A percentile compares a stretch with the other conserved stretches of the same genome.
Evolutionary conservation across 2,888 invertebrate genomes (phyloP).

Genomic region (Galerucella nymphaeae): DNA sequence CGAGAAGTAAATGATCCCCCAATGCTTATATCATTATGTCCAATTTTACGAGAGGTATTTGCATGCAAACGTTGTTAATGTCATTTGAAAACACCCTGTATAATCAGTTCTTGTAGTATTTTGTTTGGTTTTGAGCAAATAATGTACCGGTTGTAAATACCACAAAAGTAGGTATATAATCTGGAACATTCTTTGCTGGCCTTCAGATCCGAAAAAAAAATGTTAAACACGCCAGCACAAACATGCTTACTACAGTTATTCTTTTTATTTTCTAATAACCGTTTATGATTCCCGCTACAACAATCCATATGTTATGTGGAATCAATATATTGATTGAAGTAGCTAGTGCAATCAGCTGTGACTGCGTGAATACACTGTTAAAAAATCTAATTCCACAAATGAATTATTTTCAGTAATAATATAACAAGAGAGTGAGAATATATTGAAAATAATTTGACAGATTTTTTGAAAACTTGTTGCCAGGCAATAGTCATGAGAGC

Average conservation of each 20-base stretch:
- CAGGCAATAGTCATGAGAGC: no score
- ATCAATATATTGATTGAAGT: conserved; percentile 18
- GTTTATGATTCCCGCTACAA: not conserved
- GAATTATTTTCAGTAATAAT: no score
- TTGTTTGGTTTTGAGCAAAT: not conserved
- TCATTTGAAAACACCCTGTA: not conserved
- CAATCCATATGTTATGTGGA: conserved; percentile 6
- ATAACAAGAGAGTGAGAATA: no score
- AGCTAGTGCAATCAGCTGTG: not conserved
- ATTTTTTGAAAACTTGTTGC: no score
- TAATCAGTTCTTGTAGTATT: not conserved
- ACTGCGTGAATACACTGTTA: not conserved
- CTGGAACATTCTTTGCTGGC: not conserved
- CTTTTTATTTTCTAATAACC: conserved; percentile 7
- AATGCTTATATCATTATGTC: no score
- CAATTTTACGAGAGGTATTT: no score
- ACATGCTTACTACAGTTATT: conserved; percentile 13
- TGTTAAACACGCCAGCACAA: not conserved
- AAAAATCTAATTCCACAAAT: not conserved
- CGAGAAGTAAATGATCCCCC: no score
- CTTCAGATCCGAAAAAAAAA: conserved; percentile 10
- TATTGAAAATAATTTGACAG: no score
- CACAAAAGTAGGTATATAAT: conserved; percentile 9
- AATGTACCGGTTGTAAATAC: conserved; percentile 5
- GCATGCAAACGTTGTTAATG: no score